Evolutionary conservation across 2,797 vertebrate genomes (phyloP).

Genomic region (Cichlasoma orientale): DNA sequence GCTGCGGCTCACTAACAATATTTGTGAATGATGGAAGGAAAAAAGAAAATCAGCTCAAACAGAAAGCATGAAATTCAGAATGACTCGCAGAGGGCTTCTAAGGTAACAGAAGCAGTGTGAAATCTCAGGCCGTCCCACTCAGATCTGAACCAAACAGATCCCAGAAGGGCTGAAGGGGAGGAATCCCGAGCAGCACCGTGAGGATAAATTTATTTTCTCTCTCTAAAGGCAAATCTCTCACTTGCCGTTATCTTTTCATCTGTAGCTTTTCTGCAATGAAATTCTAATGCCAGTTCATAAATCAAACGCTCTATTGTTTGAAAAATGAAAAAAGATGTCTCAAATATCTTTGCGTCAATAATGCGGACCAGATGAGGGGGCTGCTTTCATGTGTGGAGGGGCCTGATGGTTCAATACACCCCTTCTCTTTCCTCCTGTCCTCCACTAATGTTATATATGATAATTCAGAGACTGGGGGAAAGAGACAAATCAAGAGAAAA

Average conservation of each 20-base stretch:
- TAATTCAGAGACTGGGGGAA: conserved; percentile 58
- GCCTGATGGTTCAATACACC: conserved; percentile 66
- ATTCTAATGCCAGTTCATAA: conserved; percentile 87
- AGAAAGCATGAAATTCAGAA: not conserved
- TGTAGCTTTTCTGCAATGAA: conserved; percentile 82
- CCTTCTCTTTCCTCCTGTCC: conserved; percentile 11
- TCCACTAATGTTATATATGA: conserved; percentile 62
- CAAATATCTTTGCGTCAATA: conserved; percentile 85
- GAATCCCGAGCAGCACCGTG: conserved; percentile 36
- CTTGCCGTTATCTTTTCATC: conserved; percentile 81
- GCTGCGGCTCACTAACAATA: conserved; percentile 10
- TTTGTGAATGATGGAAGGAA: conserved; percentile 12
- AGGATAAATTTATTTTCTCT: conserved; percentile 61
- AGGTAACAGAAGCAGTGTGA: conserved; percentile 11
- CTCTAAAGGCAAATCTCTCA: conserved; percentile 69
- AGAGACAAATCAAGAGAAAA: not conserved
- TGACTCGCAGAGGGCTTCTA: not conserved
- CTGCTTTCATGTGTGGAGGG: conserved; percentile 81
- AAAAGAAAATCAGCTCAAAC: not conserved
- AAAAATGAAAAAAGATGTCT: conserved; percentile 86
- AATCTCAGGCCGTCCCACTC: not conserved
- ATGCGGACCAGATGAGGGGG: conserved; percentile 84
- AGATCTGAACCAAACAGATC: conserved; percentile 10
- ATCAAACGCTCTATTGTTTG: conserved; percentile 88
- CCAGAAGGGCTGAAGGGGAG: not conserved